phyloP scores from a whole-genome alignment of 1,140 invertebrate genomes.

The Odontomachus brunneus region DNA sequence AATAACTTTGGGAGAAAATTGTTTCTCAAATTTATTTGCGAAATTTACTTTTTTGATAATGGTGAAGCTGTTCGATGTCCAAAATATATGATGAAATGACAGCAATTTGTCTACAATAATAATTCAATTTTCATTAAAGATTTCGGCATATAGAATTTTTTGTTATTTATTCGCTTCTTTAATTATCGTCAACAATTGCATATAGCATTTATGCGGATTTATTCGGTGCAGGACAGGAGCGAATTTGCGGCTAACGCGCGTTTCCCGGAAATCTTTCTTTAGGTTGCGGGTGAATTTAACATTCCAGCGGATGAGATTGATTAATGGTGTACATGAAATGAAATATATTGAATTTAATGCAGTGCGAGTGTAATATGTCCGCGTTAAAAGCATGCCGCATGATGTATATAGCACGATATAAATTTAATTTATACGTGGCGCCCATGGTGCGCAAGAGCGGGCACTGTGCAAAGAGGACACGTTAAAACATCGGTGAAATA shows the following conservation, averaged over 20 bases:
- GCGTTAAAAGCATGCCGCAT: neutral
- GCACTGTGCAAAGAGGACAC: slow-evolving; percentile 21
- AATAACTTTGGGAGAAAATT: too few relatives aligned
- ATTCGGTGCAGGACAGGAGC: neutral
- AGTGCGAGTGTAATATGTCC: slow-evolving; percentile 15
- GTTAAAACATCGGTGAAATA: slow-evolving; percentile 32
- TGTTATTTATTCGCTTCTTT: neutral
- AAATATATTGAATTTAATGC: slow-evolving; percentile 35
- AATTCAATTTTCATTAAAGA: slow-evolving; percentile 14
- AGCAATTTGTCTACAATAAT: neutral
- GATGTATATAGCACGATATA: slow-evolving; percentile 1
- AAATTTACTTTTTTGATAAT: too few relatives aligned
- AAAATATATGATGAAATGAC: too few relatives aligned
- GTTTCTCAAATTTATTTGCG: neutral
- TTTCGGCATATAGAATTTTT: neutral
- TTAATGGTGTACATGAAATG: slow-evolving; percentile 17
- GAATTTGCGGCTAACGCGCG: neutral
- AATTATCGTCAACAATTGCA: neutral
- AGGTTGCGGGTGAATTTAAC: slow-evolving; percentile 13
- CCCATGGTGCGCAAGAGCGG: neutral
- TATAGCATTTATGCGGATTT: neutral
- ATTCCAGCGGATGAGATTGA: neutral
- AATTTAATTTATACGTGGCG: slow-evolving; percentile 46
- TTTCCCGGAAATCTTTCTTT: neutral
- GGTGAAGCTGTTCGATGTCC: too few relatives aligned